Evolutionary conservation across 1,140 invertebrate species (phyloP), one percentile per base, ranked within the genome.

Genomic region (Odontomachus brunneus): DNA sequence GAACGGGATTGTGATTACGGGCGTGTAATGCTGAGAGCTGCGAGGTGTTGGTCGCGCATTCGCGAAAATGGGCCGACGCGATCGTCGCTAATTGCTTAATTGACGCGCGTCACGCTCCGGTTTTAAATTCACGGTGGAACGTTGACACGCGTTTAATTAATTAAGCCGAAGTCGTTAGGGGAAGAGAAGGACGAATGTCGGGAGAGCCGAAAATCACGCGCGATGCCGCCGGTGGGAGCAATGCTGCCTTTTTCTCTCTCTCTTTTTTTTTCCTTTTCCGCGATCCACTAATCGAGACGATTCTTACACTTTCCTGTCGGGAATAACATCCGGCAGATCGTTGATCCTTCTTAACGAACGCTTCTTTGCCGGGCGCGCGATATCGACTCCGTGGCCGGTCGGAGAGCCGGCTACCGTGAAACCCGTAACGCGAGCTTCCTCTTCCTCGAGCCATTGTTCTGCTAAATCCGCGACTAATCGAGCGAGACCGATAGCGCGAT

Each of bases 391-490:
- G 59, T 19, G 57, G 53, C 44, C 63, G 51, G 51, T 33, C 53
- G 69, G 63, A 85, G 51, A 66, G 14, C 19, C 62, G 53, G 84
- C 85, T 87, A 87, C 85, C 84, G 84, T 87, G 85, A 86, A 86
- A 87, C 59, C 75, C 85, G 80, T 78, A 86, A 87, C 71, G 80
- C 72, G 71, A 86, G 84, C 85, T 87, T 87, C 85, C 85, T 87
- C 84, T 87, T 86, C 85, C 84, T 83, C 80, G 72, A 86, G 80
- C 84, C 65, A 87, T 87, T 87, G 85, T 87, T 87, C 84, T 67
- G 55, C 17, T 85, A 66, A 14, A 55, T 55, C 72, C 81, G 72
- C 3, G 51, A 85, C 85, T 87, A 87, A 87, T 87, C 84, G 84
- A 87, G 84, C 74, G 80, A 83, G 65, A 87, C 85, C 53, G 80